Base-by-base conservation (phyloP, 2,888 invertebrate genomes). In the Orgyia antiqua region DNA sequence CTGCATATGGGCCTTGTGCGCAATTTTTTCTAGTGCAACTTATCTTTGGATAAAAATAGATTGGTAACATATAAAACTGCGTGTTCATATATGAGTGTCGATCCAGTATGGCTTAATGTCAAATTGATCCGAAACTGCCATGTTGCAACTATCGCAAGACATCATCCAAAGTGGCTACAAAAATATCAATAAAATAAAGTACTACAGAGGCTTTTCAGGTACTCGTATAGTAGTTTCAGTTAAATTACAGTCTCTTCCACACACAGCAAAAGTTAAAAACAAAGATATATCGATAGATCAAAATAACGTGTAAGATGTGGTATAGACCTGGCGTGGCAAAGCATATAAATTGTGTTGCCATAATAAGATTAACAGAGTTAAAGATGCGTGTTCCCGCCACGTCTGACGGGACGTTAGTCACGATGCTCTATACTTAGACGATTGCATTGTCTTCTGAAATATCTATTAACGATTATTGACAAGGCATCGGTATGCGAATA, bases 401-500 rank as follows among this genome's bases (percentile, higher is more conserved):
- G 45, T 47, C 53, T 65, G 79, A 70, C 77, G 71, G 68, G 58
- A 58, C 77, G 80, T 84, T 84, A 83, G 74, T 84, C 86, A 83
- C 80, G 42, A 46, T 52, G 66, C 43, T 56, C 82, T 86, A 86
- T 73, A 79, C 78, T 79, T 84, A 84, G 84, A 63, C 77, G 61
- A 73, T 75, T 77, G 84, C 82, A 84, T 84, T 86, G 86, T 84
- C 82, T 82, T 86, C 84, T 84, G 76, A 83, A 82, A 84, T 83
- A 79, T 84, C 86, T 86, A 84, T 84, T 86, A 84, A 78, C 74
- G 77, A 86, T 84, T 86, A 84, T 86, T 86, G 84, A 86, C 86
- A 83, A 78, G 82, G 79, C 78, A 84, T 83, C 80, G 83, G 86
- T 77, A 83, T 69, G 84, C 83, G 68, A 80, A 74, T 83, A 72